Conservation (phyloP, 30 jellyfish, hydroid and myxozoan genomes). For the Aurelia aurita complex sp. Pacific region DNA sequence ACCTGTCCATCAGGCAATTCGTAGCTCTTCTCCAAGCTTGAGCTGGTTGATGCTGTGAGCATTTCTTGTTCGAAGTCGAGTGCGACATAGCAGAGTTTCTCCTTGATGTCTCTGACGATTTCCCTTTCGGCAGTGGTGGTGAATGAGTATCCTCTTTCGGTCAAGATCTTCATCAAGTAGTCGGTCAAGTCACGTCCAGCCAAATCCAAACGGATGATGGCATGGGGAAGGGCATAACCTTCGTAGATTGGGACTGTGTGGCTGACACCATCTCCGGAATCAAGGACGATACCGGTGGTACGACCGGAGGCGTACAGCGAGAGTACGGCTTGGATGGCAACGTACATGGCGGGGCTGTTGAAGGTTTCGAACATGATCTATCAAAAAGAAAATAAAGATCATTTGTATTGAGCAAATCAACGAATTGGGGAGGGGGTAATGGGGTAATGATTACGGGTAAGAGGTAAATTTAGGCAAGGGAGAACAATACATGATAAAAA, state of each 20-base stretch:
- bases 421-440: too few species aligned
- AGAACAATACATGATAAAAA: too few species aligned
- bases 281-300: conserved; percentile 99
- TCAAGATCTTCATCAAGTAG: conserved; percentile 98
- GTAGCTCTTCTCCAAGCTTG: conserved; percentile 99
- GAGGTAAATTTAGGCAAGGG: too few species aligned
- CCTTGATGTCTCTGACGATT: conserved; percentile 99
- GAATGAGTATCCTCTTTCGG: conserved; percentile 99
- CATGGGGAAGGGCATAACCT: conserved; percentile 99
- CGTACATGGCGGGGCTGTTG: conserved; percentile 99
- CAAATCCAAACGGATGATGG: conserved; percentile 99
- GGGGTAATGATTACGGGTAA: too few species aligned
- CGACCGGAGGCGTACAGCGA: conserved; percentile 99
- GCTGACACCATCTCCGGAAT: conserved; percentile 99
- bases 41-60: conserved; percentile 99
- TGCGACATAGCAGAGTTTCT: conserved; percentile 99
- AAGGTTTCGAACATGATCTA: conserved; percentile 97
- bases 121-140: conserved; percentile 99
- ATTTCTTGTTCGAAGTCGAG: conserved; percentile 99
- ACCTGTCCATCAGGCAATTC: conserved; percentile 99
- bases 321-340: conserved; percentile 99
- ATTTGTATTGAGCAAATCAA: too few species aligned
- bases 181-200: conserved; percentile 99
- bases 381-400: neutral
- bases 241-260: conserved; percentile 99